A percentile compares a stretch with the other conserved stretches of the same genome.
These are phyloP conservation scores for Phocoena sinus DNA, from an alignment of 2,113 vertebrate genomes.

Conservation along the genomic window DNA sequence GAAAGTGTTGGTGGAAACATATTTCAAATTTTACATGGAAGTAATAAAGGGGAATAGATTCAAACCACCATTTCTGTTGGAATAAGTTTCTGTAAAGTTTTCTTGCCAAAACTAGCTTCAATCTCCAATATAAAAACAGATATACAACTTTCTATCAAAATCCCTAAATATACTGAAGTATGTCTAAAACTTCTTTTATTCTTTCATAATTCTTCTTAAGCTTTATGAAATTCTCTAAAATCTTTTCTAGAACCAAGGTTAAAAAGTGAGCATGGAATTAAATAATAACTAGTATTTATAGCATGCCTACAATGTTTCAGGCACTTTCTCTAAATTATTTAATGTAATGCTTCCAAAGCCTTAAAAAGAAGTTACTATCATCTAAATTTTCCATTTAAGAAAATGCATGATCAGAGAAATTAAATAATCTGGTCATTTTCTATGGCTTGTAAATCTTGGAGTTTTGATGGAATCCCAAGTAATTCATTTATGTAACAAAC, in stretches of 20 bases:
- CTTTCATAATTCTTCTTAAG: neutral
- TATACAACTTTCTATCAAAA: neutral
- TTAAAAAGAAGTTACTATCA: neutral
- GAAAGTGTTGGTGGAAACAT: conserved; percentile 17
- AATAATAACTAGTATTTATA: neutral
- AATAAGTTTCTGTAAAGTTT: neutral
- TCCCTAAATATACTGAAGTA: neutral
- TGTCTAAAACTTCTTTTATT: neutral
- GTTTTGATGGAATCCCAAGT: neutral
- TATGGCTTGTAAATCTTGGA: neutral
- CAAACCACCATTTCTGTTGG: neutral
- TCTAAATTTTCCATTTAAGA: neutral
- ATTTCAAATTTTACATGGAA: neutral
- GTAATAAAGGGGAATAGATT: neutral
- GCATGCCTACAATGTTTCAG: neutral
- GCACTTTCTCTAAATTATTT: neutral
- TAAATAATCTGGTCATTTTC: neutral
- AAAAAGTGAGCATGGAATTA: neutral
- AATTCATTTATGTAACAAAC: neutral
- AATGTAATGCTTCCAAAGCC: neutral
- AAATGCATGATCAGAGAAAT: neutral
- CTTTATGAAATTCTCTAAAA: neutral
- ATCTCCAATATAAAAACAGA: neutral
- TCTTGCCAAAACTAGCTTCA: neutral
- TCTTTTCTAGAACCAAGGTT: neutral